Percentiles rank a stretch among this genome's conserved stretches.
Conservation (phyloP, 1,140 invertebrate species). For the Oncopeltus fasciatus region DNA sequence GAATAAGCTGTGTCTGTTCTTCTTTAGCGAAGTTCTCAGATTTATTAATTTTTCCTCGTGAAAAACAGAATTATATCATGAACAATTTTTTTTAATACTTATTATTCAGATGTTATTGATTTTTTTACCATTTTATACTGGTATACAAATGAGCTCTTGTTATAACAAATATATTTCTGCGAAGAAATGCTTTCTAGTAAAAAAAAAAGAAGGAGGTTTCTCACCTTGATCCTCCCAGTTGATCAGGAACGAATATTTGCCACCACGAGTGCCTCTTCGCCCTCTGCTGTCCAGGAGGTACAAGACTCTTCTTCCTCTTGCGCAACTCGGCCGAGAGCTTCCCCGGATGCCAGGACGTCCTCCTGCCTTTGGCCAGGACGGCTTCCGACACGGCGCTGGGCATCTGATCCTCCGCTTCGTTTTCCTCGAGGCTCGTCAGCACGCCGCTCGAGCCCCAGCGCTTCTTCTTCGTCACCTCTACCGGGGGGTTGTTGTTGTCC, state of each 20-base stretch:
- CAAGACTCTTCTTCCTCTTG: conserved; percentile 23
- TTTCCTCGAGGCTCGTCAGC: conserved; percentile 30
- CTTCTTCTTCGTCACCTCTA: conserved; percentile 27
- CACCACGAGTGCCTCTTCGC: conserved; percentile 71
- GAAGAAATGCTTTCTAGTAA: too few species aligned
- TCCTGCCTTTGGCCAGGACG: conserved; percentile 30
- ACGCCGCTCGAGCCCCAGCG: conserved; percentile 33
- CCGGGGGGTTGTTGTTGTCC: conserved; percentile 23
- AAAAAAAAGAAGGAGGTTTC: too few species aligned
- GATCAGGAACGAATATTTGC: conserved; percentile 65
- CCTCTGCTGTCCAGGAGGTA: conserved; percentile 29
- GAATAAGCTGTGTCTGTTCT: too few species aligned
- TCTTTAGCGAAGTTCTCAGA: too few species aligned
- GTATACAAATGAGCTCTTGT: too few species aligned
- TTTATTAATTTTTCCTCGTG: too few species aligned
- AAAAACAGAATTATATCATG: too few species aligned
- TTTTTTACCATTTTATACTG: too few species aligned
- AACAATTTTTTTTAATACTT: too few species aligned
- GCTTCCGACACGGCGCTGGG: background rate
- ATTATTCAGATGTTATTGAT: too few species aligned
- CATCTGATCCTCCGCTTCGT: background rate
- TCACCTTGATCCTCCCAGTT: conserved; percentile 28
- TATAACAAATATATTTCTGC: too few species aligned
- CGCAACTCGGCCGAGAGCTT: conserved; percentile 39
- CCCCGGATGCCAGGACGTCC: conserved; percentile 57